phyloP scores from a whole-genome alignment of 2,888 invertebrate species.

The Xestia rhomboidea region DNA sequence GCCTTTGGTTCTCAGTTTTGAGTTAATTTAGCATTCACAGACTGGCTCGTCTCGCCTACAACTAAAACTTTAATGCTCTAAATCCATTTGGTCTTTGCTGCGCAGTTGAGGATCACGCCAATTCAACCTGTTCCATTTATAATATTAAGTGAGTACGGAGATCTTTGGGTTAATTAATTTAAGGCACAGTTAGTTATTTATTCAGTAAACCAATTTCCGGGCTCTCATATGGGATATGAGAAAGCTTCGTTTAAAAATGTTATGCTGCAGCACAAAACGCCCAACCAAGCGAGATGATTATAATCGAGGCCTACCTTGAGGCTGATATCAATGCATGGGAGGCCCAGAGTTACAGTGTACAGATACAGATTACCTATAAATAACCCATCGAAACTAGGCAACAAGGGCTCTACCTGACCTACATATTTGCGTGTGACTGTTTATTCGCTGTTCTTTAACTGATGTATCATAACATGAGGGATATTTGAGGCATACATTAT shows the following conservation, averaged over 20 bases:
- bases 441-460: not conserved
- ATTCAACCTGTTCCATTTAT: conserved; percentile 5
- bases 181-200: not conserved
- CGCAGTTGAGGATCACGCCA: not conserved
- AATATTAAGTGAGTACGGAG: not conserved
- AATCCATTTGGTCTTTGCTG: not conserved
- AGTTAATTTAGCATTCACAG: conserved; percentile 8
- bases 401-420: not conserved
- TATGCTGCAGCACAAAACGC: not conserved
- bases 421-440: not conserved
- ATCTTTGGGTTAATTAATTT: not conserved
- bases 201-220: not conserved
- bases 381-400: not conserved
- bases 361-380: not conserved
- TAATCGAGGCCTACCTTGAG: conserved; percentile 15
- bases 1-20: not conserved
- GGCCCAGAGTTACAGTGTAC: not conserved
- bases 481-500: not conserved
- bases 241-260: not conserved
- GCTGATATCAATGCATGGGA: not conserved
- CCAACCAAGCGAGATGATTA: not conserved
- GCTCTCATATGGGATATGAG: not conserved
- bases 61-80: not conserved
- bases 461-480: too few relatives aligned
- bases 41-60: not conserved